phyloP scores from a whole-genome alignment of 1,140 invertebrate genomes.

The Bombus turneri region DNA sequence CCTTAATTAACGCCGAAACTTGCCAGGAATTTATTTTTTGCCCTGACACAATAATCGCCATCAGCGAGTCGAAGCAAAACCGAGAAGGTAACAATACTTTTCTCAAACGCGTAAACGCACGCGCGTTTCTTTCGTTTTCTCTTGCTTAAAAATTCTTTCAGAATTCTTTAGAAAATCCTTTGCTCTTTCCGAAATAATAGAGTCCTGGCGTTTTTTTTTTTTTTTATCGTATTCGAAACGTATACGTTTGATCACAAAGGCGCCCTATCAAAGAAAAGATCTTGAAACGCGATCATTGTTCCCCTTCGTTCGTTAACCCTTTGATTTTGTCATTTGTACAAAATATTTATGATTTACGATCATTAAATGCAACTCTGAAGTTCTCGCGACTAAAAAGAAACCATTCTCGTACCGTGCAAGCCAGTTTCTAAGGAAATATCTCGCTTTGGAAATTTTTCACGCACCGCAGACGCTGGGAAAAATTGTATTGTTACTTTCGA shows the following conservation, averaged over 20 bases:
- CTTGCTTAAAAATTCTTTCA: neutral
- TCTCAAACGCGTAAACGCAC: neutral
- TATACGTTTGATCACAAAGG: slow-evolving; percentile 4
- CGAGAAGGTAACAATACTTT: neutral
- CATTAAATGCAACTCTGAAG: slow-evolving; percentile 13
- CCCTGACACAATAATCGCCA: slow-evolving; percentile 2
- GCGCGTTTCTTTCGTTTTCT: neutral
- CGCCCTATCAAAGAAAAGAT: neutral
- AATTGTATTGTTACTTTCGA: neutral
- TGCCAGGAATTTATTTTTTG: slow-evolving; percentile 36
- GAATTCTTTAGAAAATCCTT: slow-evolving; percentile 13
- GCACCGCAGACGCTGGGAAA: too few relatives aligned
- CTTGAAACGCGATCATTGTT: neutral
- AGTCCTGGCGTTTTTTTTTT: neutral
- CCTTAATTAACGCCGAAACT: slow-evolving; percentile 49
- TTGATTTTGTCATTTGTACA: neutral
- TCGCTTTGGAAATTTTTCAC: neutral
- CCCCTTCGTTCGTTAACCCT: neutral
- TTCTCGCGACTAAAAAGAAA: neutral
- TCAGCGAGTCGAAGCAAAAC: neutral
- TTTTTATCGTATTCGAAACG: neutral
- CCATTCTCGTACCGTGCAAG: neutral
- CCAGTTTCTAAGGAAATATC: neutral
- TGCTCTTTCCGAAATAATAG: neutral
- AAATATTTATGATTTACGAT: slow-evolving; percentile 22